Base-by-base conservation (phyloP, 2,888 invertebrate species). In the Alsophila aescularia region DNA sequence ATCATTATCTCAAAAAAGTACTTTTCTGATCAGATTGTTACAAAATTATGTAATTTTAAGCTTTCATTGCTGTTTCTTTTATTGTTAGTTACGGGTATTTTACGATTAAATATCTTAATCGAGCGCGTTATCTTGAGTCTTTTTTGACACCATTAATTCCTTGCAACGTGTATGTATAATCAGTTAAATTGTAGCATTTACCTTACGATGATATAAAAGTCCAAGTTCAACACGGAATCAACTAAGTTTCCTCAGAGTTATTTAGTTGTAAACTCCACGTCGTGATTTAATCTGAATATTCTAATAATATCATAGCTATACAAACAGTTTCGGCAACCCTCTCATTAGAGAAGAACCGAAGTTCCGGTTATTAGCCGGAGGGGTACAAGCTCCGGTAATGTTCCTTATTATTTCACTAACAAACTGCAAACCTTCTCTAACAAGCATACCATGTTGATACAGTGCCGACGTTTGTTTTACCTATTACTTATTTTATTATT, bases 341-440 rank as follows among this genome's bases (percentile, higher is more conserved):
- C 49, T 58, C 51, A 63, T 60, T 53, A 54, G 37, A 52, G 39
- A 42, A 36, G 41, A 58, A 57, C 16, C 32, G 21, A 48, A 52
- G 44, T 60, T 52, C 9, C n/a, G 24, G 45, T 44, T 39, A 45
- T 48, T 39, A 14, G 61, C 66, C 60, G 18, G 6, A 54, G 60
- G 63, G 60, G 15, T 62, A 66, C 63, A 66, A 36, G 57, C 21
- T 14, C 21, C 44, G 29, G 35, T 56, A 39, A 52, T 52, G 51
- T 48, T 50, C 50, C 45, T 57, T 54, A 56, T 62, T 57, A 57
- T 62, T 44, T 40, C 39, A 31, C 48, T 48, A 53, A 55, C 48
- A 55, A 56, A 51, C 35, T 31, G 31, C 16, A 16, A 48, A 13
- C 34, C 21, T 54, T 13, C 41, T 45, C 27, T 42, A 31, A 16